Evolutionary conservation across 1,140 invertebrate genomes (phyloP).

Genomic region (Brachystomella parvula): DNA sequence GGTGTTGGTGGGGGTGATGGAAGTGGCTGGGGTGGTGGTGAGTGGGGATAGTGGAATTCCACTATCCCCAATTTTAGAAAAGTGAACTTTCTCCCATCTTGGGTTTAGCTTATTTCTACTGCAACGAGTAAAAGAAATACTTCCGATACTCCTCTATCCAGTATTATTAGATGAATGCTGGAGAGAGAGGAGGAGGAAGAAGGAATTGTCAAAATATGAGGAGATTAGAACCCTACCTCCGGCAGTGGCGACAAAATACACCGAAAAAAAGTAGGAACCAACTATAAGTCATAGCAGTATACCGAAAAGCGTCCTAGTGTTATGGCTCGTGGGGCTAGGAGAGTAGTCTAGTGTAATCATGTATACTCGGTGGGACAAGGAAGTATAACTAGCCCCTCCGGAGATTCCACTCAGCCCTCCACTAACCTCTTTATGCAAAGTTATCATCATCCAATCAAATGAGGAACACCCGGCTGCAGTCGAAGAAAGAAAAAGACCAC

Average conservation of each 20-base stretch:
- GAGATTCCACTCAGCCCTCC: not conserved
- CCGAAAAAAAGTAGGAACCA: not conserved
- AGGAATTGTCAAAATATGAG: conserved; percentile 15
- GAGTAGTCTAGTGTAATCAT: not conserved
- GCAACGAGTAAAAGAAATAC: too few species aligned
- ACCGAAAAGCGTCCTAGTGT: too few species aligned
- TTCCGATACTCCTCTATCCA: too few species aligned
- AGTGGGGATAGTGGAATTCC: too few species aligned
- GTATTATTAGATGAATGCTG: too few species aligned
- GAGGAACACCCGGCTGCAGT: not conserved
- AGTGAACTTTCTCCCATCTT: too few species aligned
- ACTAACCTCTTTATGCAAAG: conserved; percentile 15
- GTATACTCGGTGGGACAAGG: not conserved
- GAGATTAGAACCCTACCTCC: conserved; percentile 6
- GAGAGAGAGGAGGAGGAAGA: too few species aligned
- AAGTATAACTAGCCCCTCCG: not conserved
- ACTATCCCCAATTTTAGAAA: too few species aligned
- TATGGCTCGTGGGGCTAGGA: not conserved
- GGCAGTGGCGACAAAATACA: not conserved
- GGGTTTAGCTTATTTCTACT: too few species aligned
- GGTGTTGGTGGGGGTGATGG: too few species aligned
- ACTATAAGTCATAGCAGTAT: too few species aligned
- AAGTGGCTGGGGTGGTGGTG: too few species aligned
- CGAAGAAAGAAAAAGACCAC: not conserved
- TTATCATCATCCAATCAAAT: conserved; percentile 8